Conservation (phyloP, 1,140 invertebrate genomes). For the Berghia stephanieae region DNA sequence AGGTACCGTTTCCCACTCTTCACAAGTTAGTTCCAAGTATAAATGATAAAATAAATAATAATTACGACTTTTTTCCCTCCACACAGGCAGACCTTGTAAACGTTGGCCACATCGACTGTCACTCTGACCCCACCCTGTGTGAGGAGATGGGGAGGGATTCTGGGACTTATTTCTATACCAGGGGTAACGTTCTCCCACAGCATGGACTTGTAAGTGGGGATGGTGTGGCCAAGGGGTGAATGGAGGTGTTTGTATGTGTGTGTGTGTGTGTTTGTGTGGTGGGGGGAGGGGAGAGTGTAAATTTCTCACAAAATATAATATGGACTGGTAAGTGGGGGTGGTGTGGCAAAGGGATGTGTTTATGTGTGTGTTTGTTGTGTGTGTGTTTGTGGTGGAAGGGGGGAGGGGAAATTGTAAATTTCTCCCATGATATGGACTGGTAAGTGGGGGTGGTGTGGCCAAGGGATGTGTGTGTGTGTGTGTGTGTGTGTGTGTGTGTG, state of each 20-base stretch:
- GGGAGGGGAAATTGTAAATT: too few relatives aligned
- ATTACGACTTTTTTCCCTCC: not conserved
- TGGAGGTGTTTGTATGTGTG: not conserved
- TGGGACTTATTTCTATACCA: slow-evolving; percentile 69
- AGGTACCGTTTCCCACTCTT: not conserved
- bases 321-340: not conserved
- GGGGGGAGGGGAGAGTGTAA: too few relatives aligned
- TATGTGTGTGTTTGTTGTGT: not conserved
- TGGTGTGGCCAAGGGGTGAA: too few relatives aligned
- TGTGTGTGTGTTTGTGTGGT: not conserved
- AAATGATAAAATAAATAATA: not conserved
- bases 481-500: too few relatives aligned
- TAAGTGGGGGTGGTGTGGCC: too few relatives aligned
- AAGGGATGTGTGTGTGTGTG: too few relatives aligned
- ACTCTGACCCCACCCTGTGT: slow-evolving; percentile 67
- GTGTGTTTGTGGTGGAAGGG: too few relatives aligned
- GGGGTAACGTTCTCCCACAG: slow-evolving; percentile 56
- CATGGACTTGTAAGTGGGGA: slow-evolving; percentile 52
- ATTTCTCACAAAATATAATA: too few relatives aligned
- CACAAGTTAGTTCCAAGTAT: not conserved
- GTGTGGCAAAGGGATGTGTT: not conserved
- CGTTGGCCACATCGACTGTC: slow-evolving; percentile 70
- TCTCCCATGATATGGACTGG: too few relatives aligned
- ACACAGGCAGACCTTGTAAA: slow-evolving; percentile 70
- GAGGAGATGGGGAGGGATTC: slow-evolving; percentile 64